These are phyloP conservation scores for Bovichtus diacanthus DNA, from an alignment of 2,797 vertebrate genomes.

Conservation along the genomic window DNA sequence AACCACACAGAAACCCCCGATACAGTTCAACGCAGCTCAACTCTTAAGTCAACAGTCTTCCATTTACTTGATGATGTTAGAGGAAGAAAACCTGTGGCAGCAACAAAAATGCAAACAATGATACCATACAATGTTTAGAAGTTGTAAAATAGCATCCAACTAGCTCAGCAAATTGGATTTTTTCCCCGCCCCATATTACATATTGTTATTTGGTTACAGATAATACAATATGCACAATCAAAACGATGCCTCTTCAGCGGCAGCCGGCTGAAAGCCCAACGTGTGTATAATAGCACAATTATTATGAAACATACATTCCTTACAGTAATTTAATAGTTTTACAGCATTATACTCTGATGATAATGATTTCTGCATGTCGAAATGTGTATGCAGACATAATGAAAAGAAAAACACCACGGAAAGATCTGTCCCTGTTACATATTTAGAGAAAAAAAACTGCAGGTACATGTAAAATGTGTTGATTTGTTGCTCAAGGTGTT, in stretches of 20 bases:
- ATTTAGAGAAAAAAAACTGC: conserved; percentile 52
- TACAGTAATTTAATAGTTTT: conserved; percentile 26
- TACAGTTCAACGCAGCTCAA: conserved; percentile 47
- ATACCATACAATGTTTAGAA: conserved; percentile 15
- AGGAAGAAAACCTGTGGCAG: conserved; percentile 30
- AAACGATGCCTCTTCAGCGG: conserved; percentile 9
- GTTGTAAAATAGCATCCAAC: conserved; percentile 12
- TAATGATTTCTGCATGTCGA: conserved; percentile 61
- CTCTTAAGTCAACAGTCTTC: conserved; percentile 43
- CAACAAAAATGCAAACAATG: not conserved
- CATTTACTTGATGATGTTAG: conserved; percentile 11
- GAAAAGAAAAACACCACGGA: conserved; percentile 62
- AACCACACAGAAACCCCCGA: conserved; percentile 54
- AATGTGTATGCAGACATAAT: conserved; percentile 61
- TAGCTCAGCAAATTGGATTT: conserved; percentile 8
- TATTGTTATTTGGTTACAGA: conserved; percentile 6
- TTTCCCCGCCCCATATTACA: not conserved
- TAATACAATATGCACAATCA: conserved; percentile 15
- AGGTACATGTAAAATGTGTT: conserved; percentile 73
- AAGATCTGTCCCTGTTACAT: conserved; percentile 60
- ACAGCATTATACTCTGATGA: conserved; percentile 13
- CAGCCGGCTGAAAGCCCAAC: conserved; percentile 21
- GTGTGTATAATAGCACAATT: conserved; percentile 13
- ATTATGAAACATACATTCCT: conserved; percentile 30
- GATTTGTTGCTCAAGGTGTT: conserved; percentile 80